phyloP scores from a whole-genome alignment of 2,888 invertebrate species.

The Pseudoips prasinana region DNA sequence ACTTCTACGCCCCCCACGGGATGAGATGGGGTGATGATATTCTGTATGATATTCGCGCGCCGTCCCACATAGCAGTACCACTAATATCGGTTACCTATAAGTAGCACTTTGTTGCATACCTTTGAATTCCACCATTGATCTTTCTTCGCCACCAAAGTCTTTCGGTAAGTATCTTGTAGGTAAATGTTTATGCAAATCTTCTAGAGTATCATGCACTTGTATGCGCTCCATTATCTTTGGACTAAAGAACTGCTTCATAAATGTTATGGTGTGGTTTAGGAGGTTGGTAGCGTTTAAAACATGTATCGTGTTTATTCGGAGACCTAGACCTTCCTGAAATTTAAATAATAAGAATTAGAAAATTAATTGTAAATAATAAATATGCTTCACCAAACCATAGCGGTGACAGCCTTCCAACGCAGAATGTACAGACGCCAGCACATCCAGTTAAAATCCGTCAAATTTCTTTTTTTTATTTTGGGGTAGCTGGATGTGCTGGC shows the following conservation, averaged over 20 bases:
- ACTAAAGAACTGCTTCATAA: slow-evolving; percentile 62
- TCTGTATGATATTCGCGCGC: too few species aligned
- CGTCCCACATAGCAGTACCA: too few species aligned
- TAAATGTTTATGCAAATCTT: slow-evolving; percentile 50
- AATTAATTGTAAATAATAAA: background rate
- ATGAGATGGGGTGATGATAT: too few species aligned
- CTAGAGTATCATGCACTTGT: slow-evolving; percentile 47
- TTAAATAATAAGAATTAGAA: slow-evolving; percentile 7
- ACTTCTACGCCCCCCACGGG: too few species aligned
- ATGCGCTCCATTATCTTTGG: slow-evolving; percentile 66
- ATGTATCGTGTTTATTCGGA: slow-evolving; percentile 63
- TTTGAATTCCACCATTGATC: slow-evolving; percentile 51
- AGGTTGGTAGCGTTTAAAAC: slow-evolving; percentile 61
- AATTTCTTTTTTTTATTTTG: too few species aligned
- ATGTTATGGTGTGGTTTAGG: slow-evolving; percentile 47
- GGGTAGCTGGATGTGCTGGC: too few species aligned
- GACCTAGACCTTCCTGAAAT: slow-evolving; percentile 73
- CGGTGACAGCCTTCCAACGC: too few species aligned
- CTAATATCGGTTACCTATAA: too few species aligned
- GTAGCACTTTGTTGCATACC: too few species aligned
- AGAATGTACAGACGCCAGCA: too few species aligned
- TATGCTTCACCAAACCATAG: too few species aligned
- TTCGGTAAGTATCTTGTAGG: slow-evolving; percentile 56
- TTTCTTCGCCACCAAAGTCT: slow-evolving; percentile 61
- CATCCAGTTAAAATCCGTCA: too few species aligned